Conservation (phyloP, 2,888 invertebrate genomes). For the Tachina lurida region DNA sequence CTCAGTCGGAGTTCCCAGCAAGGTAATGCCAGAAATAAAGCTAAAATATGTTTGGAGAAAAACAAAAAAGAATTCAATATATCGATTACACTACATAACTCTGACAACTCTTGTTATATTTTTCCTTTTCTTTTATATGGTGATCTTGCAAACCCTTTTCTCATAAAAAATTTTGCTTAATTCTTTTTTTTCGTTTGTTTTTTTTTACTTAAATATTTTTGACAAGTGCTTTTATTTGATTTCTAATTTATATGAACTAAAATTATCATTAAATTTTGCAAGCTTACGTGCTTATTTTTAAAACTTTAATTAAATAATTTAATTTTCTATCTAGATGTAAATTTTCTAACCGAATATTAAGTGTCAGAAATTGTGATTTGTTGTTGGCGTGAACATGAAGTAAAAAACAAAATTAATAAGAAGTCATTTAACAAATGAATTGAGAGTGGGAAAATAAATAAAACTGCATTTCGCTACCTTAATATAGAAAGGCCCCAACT, state of each 20-base stretch:
- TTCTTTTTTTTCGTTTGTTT: not conserved
- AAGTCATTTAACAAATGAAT: constrained; percentile 5
- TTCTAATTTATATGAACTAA: not conserved
- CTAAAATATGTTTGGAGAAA: constrained; percentile 79
- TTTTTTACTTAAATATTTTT: not conserved
- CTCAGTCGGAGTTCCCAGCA: constrained; percentile 91
- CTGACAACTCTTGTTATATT: constrained; percentile 3
- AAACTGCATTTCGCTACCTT: no score
- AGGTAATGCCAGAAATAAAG: constrained; percentile 90
- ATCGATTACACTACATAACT: not conserved
- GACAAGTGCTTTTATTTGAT: constrained; percentile 7
- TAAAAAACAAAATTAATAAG: constrained; percentile 22
- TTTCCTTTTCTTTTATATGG: not conserved
- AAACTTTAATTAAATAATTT: constrained; percentile 16
- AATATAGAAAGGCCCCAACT: no score
- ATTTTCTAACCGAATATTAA: not conserved
- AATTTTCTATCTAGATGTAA: not conserved
- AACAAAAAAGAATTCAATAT: not conserved
- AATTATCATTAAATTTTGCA: constrained; percentile 11
- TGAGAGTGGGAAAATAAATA: constrained; percentile 31
- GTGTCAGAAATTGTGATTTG: constrained; percentile 23
- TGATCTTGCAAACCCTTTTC: not conserved
- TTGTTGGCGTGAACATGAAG: not conserved
- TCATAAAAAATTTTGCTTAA: not conserved
- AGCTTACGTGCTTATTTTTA: not conserved